Conservation (phyloP, 2,888 invertebrate species). For the Drosophila paucipuncta region DNA sequence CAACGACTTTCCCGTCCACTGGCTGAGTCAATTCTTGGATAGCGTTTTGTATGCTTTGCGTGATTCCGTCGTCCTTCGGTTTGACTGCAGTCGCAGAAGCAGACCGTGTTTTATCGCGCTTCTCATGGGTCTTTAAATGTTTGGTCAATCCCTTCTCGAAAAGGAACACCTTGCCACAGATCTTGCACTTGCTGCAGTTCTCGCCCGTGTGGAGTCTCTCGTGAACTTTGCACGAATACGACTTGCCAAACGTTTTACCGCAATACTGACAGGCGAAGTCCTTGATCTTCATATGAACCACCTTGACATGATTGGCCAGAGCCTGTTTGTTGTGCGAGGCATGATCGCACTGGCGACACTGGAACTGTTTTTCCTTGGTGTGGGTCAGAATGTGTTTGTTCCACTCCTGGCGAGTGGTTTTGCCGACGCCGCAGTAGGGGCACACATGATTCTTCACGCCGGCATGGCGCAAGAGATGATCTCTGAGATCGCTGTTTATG, state of each 20-base stretch:
- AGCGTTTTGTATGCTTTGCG: neutral
- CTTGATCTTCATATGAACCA: conserved; percentile 82
- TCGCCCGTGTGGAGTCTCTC: conserved; percentile 82
- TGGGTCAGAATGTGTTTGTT: conserved; percentile 83
- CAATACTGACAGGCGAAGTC: conserved; percentile 82
- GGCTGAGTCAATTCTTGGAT: neutral
- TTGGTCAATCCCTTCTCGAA: conserved; percentile 80
- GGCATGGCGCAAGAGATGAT: conserved; percentile 83
- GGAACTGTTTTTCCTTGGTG: conserved; percentile 82
- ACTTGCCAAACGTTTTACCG: conserved; percentile 81
- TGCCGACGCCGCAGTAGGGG: conserved; percentile 83
- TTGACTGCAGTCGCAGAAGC: conserved; percentile 36
- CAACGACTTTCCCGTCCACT: conserved; percentile 1
- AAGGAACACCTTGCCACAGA: conserved; percentile 80
- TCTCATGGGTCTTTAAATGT: conserved; percentile 81
- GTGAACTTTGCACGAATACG: conserved; percentile 80
- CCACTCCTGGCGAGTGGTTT: conserved; percentile 83
- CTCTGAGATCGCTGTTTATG: conserved; percentile 82
- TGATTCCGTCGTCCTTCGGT: conserved; percentile 7
- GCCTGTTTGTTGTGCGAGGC: conserved; percentile 82
- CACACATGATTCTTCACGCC: conserved; percentile 84
- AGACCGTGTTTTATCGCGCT: conserved; percentile 60
- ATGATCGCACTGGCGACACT: conserved; percentile 79
- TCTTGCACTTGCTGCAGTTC: conserved; percentile 80
- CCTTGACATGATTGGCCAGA: conserved; percentile 79